Conservation (phyloP, 2,797 vertebrate species). For the Tangara arthus region DNA sequence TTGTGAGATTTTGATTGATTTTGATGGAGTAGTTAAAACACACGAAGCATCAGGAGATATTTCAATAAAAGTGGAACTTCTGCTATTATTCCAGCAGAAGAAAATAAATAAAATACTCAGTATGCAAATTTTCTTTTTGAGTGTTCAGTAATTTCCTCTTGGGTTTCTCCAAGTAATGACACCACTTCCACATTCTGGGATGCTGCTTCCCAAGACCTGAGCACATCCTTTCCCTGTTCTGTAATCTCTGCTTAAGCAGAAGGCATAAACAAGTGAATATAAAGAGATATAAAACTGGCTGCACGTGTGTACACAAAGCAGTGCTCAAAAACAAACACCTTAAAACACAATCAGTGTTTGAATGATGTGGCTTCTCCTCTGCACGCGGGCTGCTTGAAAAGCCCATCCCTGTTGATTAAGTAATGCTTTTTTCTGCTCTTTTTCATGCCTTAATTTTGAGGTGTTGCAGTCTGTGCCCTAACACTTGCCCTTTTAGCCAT, state of each 20-base stretch:
- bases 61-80: neutral
- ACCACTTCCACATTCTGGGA: fast-evolving
- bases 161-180: neutral
- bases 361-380: neutral
- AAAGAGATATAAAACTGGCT: neutral
- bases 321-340: neutral
- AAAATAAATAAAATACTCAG: neutral
- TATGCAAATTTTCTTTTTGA: neutral
- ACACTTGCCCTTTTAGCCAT: neutral
- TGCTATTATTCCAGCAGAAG: neutral
- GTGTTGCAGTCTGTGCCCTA: neutral
- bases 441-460: neutral
- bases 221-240: neutral
- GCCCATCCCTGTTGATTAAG: neutral
- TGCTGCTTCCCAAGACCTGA: fast-evolving
- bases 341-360: neutral
- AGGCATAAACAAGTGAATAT: neutral
- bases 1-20: neutral
- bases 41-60: neutral
- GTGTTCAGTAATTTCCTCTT: neutral
- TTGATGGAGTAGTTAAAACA: neutral
- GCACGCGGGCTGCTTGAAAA: neutral
- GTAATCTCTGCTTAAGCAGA: neutral
- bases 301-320: fast-evolving
- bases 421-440: neutral